Evolutionary conservation across 2,888 invertebrate species (phyloP), one percentile per base, ranked within the genome.

Genomic region (Synanthedon myopaeformis): DNA sequence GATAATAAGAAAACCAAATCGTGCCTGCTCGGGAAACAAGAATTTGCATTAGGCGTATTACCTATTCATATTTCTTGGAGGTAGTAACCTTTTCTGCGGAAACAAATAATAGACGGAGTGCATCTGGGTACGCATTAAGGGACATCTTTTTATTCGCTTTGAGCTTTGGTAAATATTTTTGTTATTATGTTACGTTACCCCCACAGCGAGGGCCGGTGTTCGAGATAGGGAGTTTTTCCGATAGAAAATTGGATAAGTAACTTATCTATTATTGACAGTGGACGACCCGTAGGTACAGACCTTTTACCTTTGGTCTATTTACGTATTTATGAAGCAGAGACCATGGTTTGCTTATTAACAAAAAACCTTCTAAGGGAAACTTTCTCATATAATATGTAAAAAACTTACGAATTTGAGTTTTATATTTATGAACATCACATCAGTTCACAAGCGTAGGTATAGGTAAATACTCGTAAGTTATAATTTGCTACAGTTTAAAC

Each of bases 151-250:
- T 81, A 83, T 84, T 82, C 78, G 75, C 70, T 74, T 76, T 66
- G 77, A 75, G 79, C 71, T 81, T 74, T 69, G 75, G 84, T 79
- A 86, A 86, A 86, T 82, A 86, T 86, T 84, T 86, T 83, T 85
- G 82, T 82, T 83, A 82, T 81, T 80, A 74, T 70, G 68, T 67
- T 78, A 69, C 70, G 74, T 69, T 69, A 72, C 69, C 70, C 70
- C 60, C 54, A 61, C 61, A 64, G 60, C 59, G 58, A 57, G 58
- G 59, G 59, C 56, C 53, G 64, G 58, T 64, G 63, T 71, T 68
- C 69, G 69, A 69, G 71, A 64, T 69, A 64, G 63, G 57, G 52
- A 53, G 42, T 51, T 58, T 65, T 67, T 63, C 64, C 65, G 68
- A 70, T 74, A 65, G 70, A 69, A 70, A 70, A 78, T 73, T 74